Evolutionary conservation across 2,797 vertebrate species (phyloP), one percentile per base, ranked within the genome.

Genomic region (Echeneis naucrates): DNA sequence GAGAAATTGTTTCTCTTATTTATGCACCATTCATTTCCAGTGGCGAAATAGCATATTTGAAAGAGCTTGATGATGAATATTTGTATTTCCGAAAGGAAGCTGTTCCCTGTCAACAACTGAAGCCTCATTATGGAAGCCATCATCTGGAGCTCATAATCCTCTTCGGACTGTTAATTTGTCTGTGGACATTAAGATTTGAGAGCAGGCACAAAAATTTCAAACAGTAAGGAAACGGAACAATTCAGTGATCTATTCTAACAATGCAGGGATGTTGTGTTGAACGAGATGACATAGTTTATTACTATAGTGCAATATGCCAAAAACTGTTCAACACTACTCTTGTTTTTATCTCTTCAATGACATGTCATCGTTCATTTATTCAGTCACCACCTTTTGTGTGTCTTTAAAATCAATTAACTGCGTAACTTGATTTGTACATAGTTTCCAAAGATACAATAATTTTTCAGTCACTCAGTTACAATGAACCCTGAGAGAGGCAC

Each of bases 61-160:
- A 47, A 55, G 76, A 51, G n/a, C 55, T 80, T 33, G 76, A 40
- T 71, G 86, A 82, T 23, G 68, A 82, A 14, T 56, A 72, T 53
- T 62, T 86, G 35, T 26, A 79, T 26, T 72, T 47, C 5, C 23
- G 67, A 61, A 13, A 54, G 17, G n/a, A 79, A 32, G 30, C 30
- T 4, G 4, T 32, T 8, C 30, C 30, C 8, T 12, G 23, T 32
- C 2, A 35, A 1, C 26, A 11, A 32, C 12, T 61, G 12, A 61
- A 26, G 4, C 27, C 27, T 9, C 42, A 60, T 14, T 60, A 61
- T n/a, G n/a, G n/a, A n/a, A n/a, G n/a, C n/a, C 13, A 2, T 47
- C 2, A 4, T 2, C 7, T 58, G 47, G 40, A 32, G 1, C 57
- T 60, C 1, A 45, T 7, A 16, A 17, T 60, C 6, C 42, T 6